Conservation (phyloP, 2,888 invertebrate species). For the Anarsia innoxiella region DNA sequence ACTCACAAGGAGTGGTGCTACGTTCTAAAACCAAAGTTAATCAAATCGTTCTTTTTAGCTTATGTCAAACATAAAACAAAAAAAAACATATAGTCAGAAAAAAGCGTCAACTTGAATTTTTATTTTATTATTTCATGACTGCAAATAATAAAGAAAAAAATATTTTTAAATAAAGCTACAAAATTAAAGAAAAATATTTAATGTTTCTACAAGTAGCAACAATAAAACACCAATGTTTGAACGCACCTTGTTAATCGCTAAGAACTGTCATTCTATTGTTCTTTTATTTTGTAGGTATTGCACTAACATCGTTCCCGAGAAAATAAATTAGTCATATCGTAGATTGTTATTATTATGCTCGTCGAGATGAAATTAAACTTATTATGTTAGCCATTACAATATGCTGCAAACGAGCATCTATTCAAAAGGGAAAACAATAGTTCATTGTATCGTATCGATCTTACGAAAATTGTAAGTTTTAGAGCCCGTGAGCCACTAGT, state of each 20-base stretch:
- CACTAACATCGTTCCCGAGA: slow-evolving; percentile 9
- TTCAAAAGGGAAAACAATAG: no score
- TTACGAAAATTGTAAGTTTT: no score
- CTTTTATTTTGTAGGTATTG: slow-evolving; percentile 14
- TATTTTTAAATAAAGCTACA: background rate
- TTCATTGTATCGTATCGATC: no score
- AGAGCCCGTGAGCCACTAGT: no score
- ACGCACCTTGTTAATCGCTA: slow-evolving; percentile 28
- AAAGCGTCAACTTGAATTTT: no score
- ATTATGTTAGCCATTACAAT: no score
- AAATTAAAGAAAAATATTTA: background rate
- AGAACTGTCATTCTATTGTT: slow-evolving; percentile 29
- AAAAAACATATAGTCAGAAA: no score
- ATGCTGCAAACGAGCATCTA: no score
- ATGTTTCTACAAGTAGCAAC: background rate
- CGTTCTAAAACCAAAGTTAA: slow-evolving; percentile 24
- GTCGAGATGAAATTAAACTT: no score
- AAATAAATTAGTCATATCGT: no score
- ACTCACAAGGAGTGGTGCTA: slow-evolving; percentile 31
- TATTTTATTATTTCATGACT: background rate
- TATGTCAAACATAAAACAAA: slow-evolving; percentile 6
- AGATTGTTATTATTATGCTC: no score
- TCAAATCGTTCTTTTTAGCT: background rate
- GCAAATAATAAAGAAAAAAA: background rate
- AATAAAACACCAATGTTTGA: no score